Evolutionary conservation across 2,113 vertebrate species (phyloP), one percentile per base, ranked within the genome.

Genomic region (Arothron firmamentum): DNA sequence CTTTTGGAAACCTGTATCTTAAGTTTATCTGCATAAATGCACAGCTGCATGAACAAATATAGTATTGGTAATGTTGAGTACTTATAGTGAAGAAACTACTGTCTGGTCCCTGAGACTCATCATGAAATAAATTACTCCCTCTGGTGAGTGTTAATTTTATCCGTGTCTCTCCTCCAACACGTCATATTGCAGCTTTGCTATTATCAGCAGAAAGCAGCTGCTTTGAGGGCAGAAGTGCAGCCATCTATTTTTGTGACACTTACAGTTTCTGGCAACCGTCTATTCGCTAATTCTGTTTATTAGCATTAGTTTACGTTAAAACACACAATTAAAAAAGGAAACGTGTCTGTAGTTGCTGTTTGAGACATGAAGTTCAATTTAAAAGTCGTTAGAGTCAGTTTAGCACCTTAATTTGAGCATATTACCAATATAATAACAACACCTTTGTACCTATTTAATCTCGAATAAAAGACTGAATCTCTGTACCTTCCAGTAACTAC

Each of bases 171-270:
- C 47, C 38, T 62, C 16, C 19, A 19, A 15, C 47, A 34, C 10
- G 3, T 67, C 51, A 56, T 48, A 31, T 42, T 20, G 48, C 42
- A 51, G 65, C 8, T 34, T 64, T 9, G 0, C 28, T 56, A 52
- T 55, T 70, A 60, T 72, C 76, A 63, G 61, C 52, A 63, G 34
- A 71, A 61, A 80, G 45, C 68, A 69, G 61, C 65, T 75, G 67
- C 63, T 67, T 61, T 56, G n/a, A 52, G 47, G 62, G n/a, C 31
- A 23, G 34, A 10, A 56, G 66, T 28, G 57, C 56, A 15, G 12
- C 73, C 74, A 63, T 54, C 50, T 58, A 41, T 72, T 79, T 65
- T 65, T 59, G 54, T 59, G 51, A 55, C 31, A 51, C 63, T 75
- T 59, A 56, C 48, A 18, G 19, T 77, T 76, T 72, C 59, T 75